Percentiles rank a stretch among this genome's conserved stretches.
Conservation (phyloP, 92 coral and sea anemone species). For the Zoanthus solanderi region DNA sequence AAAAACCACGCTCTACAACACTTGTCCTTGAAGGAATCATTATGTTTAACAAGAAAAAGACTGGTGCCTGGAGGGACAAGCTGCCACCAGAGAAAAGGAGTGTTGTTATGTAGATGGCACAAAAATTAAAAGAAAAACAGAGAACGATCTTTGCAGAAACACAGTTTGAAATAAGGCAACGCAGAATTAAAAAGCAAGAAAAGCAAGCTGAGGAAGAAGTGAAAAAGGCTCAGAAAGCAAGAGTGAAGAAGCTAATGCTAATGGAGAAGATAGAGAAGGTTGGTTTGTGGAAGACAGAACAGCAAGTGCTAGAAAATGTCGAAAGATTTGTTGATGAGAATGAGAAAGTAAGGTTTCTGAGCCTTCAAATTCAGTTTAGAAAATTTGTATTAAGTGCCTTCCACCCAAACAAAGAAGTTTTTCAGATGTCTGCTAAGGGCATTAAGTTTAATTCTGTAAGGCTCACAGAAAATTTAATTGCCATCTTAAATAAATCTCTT, state of each 20-base stretch:
- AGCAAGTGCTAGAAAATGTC: slow-evolving; percentile 24
- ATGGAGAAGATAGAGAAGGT: slow-evolving; percentile 39
- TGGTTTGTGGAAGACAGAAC: slow-evolving; percentile 40
- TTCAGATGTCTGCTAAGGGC: slow-evolving; percentile 27
- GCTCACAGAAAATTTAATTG: slow-evolving; percentile 6
- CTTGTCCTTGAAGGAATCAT: slow-evolving; percentile 27
- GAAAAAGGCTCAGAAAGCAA: slow-evolving; percentile 34
- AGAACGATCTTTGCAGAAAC: slow-evolving; percentile 5
- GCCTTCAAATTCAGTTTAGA: slow-evolving; percentile 41
- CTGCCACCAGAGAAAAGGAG: slow-evolving; percentile 13
- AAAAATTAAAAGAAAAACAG: slow-evolving; percentile 11
- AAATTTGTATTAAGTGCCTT: slow-evolving; percentile 41
- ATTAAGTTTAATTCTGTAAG: slow-evolving; percentile 1
- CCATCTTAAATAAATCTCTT: slow-evolving; percentile 1
- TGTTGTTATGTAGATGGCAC: slow-evolving; percentile 31
- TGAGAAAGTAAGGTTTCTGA: slow-evolving; percentile 23
- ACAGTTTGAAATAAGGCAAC: slow-evolving; percentile 2
- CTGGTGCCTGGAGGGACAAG: slow-evolving; percentile 17
- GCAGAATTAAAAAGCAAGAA: background rate
- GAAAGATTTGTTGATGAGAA: background rate
- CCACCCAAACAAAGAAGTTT: slow-evolving; percentile 25
- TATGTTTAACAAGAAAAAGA: slow-evolving; percentile 11
- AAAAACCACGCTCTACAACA: slow-evolving; percentile 7
- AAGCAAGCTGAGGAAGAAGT: slow-evolving; percentile 3
- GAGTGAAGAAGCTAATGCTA: slow-evolving; percentile 32